Evolutionary conservation across 2,888 invertebrate genomes (phyloP).

Genomic region (Dynastes hyllus): DNA sequence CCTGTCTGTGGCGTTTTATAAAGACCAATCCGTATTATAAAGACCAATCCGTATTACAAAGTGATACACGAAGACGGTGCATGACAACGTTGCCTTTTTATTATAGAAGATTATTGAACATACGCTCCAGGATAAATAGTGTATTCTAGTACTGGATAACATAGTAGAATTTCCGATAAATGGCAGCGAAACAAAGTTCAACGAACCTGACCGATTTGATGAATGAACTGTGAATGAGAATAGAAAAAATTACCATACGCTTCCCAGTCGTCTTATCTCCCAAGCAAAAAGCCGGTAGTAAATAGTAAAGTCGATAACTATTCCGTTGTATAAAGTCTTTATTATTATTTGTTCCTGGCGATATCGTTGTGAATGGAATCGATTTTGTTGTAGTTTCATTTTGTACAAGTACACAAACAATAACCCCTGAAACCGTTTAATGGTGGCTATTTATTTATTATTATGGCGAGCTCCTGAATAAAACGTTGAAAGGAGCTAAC

Average conservation of each 20-base stretch:
- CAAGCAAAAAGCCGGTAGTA: conserved; percentile 15
- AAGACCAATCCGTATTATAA: too few relatives aligned
- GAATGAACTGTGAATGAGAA: conserved; percentile 31
- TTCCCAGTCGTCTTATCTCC: conserved; percentile 40
- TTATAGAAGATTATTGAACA: too few relatives aligned
- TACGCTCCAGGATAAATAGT: neutral
- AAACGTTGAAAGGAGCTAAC: neutral
- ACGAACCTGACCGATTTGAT: conserved; percentile 17
- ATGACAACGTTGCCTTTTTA: too few relatives aligned
- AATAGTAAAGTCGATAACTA: conserved; percentile 22
- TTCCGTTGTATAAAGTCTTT: neutral
- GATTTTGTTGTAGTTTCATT: neutral
- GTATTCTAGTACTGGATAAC: neutral
- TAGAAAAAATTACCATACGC: conserved; percentile 27
- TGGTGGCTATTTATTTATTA: conserved; percentile 8
- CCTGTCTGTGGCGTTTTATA: too few relatives aligned
- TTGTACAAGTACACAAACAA: conserved; percentile 5
- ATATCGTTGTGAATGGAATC: neutral
- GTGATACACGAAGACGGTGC: too few relatives aligned
- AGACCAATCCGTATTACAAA: too few relatives aligned
- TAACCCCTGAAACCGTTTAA: neutral
- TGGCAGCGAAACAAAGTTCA: conserved; percentile 15
- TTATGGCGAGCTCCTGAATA: neutral
- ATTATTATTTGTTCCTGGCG: neutral
- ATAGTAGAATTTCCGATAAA: neutral